A percentile compares a stretch with the other conserved stretches of the same genome.
phyloP scores from a whole-genome alignment of 2,888 invertebrate species.

The Tetragonisca angustula region DNA sequence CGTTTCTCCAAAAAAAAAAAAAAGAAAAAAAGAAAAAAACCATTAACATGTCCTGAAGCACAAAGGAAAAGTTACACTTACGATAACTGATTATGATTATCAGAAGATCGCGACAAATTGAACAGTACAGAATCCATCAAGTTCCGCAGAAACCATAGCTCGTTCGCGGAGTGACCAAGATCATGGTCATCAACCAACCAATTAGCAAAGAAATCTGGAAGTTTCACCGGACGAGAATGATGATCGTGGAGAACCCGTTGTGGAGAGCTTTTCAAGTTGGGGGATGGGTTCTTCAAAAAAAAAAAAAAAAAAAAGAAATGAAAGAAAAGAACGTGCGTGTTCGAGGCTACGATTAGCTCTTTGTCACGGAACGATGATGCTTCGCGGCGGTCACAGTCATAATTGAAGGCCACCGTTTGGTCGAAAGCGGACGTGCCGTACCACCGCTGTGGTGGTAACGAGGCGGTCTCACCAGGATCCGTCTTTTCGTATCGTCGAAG shows the following conservation, averaged over 20 bases:
- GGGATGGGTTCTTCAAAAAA: slow-evolving; percentile 17
- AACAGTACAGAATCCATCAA: neutral
- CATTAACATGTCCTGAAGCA: no score
- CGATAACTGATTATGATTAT: no score
- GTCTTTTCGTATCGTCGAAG: slow-evolving; percentile 44
- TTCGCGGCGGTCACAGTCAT: slow-evolving; percentile 38
- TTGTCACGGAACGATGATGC: slow-evolving; percentile 49
- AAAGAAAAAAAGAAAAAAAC: no score
- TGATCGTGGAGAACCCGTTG: neutral
- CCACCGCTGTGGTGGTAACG: slow-evolving; percentile 7
- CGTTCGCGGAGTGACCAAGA: neutral
- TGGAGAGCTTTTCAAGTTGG: neutral
- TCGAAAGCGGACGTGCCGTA: slow-evolving; percentile 47
- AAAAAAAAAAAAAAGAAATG: no score
- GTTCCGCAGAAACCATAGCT: slow-evolving; percentile 23
- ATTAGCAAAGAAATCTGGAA: neutral
- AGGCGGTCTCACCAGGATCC: slow-evolving; percentile 41
- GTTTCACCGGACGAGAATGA: slow-evolving; percentile 11
- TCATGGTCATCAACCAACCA: slow-evolving; percentile 48
- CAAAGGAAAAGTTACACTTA: no score
- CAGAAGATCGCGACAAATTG: neutral
- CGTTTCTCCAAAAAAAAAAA: no score
- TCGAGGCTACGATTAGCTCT: slow-evolving; percentile 41
- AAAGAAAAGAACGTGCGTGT: neutral
- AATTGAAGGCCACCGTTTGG: slow-evolving; percentile 58